Evolutionary conservation across 1,140 invertebrate genomes (phyloP), one percentile per base, ranked within the genome.

Genomic region (Sycophila sp.): DNA sequence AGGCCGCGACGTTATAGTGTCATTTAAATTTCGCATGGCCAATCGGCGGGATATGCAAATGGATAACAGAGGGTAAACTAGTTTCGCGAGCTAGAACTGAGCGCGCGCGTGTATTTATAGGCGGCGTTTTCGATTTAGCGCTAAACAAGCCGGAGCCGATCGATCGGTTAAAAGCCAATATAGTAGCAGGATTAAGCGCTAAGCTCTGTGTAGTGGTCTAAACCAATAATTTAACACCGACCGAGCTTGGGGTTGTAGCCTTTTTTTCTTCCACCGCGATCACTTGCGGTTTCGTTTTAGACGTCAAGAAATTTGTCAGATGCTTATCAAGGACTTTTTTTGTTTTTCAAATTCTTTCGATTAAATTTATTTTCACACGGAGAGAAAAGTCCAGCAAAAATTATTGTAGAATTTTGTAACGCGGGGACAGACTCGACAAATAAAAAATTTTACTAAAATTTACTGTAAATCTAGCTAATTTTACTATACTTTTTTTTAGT

Each of bases 51-150:
- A 47, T 53, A 53, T 34, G 62, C 34, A 64, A 64, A 53, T 64
- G 17, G 28, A 64, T 24, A 36, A 64, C 30, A 51, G 42, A 15
- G 38, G 62, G 45, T 53, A 64, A 64, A 64, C 34, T 64, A 64
- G 47, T 64, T 64, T 64, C 15, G 28, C 34, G 11, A 19, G 36
- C 7, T n/a, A 55, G 19, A 17, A 38, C 36, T 58, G 55, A 22
- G n/a, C n/a, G n/a, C n/a, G n/a, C 19, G 8, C 24, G 24, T 47
- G 19, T 38, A 64, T 64, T 64, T 38, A 53, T 49, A 36, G 17
- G 32, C 28, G 22, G 30, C 32, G n/a, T 64, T 51, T 38, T 51
- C 60, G 22, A 64, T 64, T 51, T 28, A 51, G 38, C 62, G 47
- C 15, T 51, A 15, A 51, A 38, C 22, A 24, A 62, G 28, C 6